phyloP scores from a whole-genome alignment of 2,797 vertebrate species.

The Pangasius mekongensis region DNA sequence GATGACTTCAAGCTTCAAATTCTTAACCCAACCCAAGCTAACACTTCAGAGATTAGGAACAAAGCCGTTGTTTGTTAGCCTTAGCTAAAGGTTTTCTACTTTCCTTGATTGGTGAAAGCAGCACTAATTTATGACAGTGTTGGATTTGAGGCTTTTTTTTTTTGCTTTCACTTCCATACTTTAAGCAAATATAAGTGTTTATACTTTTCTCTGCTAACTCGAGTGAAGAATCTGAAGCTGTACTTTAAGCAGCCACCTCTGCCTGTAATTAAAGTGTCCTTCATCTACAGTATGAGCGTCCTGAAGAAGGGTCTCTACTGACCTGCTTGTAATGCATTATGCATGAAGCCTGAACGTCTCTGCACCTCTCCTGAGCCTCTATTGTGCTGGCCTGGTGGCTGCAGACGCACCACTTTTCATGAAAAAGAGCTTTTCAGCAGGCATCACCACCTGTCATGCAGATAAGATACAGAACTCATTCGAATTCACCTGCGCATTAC shows the following conservation, averaged over 20 bases:
- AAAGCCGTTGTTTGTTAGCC: not conserved
- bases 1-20: not conserved
- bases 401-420: conserved; percentile 33
- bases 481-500: conserved; percentile 1
- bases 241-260: not conserved
- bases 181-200: not conserved
- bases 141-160: not conserved
- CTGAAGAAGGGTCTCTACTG: not conserved
- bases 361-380: conserved; percentile 29
- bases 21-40: not conserved
- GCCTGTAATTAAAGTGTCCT: conserved; percentile 11
- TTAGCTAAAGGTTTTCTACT: not conserved
- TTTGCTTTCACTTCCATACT: not conserved
- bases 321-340: conserved; percentile 35
- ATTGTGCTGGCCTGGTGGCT: conserved; percentile 20
- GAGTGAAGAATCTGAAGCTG: not conserved
- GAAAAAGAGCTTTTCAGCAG: conserved; percentile 38
- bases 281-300: not conserved
- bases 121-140: not conserved
- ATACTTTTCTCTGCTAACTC: not conserved
- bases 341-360: conserved; percentile 34
- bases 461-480: conserved; percentile 21
- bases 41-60: not conserved
- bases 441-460: conserved; percentile 33
- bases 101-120: not conserved